Conservation (phyloP, 2,113 vertebrate genomes). For the Petroica traversi region DNA sequence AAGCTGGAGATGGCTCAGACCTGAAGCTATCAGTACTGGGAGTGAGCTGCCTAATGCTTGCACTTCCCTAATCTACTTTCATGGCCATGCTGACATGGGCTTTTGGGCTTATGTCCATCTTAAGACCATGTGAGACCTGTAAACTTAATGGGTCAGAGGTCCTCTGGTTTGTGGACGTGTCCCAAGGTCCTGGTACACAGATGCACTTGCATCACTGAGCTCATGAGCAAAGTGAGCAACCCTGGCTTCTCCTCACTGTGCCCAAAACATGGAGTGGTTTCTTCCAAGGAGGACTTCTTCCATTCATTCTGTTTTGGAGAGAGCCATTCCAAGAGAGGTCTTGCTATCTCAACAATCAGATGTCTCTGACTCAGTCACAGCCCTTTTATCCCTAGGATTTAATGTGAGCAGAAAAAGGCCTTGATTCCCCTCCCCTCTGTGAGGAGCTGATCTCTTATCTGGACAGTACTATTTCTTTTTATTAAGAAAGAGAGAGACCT, state of each 20-base stretch:
- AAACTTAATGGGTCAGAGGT: not conserved
- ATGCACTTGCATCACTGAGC: rapidly evolving
- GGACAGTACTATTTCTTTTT: not conserved
- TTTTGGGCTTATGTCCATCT: not conserved
- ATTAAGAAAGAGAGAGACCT: not conserved
- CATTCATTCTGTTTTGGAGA: not conserved
- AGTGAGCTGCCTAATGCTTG: not conserved
- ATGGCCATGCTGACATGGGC: not conserved
- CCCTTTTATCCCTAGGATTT: not conserved
- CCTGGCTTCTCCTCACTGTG: not conserved
- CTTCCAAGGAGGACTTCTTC: not conserved
- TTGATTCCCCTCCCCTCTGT: not conserved
- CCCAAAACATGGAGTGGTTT: not conserved
- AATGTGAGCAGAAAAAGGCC: not conserved
- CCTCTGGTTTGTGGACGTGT: not conserved
- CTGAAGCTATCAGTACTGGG: not conserved
- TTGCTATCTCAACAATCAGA: not conserved
- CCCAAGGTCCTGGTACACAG: not conserved
- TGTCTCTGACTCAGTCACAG: not conserved
- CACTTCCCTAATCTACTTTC: not conserved
- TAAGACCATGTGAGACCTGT: not conserved
- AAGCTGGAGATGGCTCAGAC: not conserved
- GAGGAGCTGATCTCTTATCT: not conserved
- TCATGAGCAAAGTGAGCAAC: not conserved
- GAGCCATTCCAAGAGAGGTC: not conserved